Base-by-base conservation (phyloP, 2,113 vertebrate species). In the Thamnophis sirtalis region DNA sequence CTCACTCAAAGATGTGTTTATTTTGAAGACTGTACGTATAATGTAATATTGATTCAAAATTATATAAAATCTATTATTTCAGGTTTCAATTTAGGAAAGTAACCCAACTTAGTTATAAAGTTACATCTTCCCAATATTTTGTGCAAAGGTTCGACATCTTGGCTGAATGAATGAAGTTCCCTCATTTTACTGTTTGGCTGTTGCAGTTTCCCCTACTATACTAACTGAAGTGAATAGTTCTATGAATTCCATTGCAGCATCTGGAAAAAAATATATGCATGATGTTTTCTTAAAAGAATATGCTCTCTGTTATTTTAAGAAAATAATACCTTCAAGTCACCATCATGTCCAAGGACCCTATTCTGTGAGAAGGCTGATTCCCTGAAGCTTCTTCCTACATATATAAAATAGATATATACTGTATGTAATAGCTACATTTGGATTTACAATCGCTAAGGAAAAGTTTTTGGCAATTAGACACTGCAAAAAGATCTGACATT, bases 1-100 rank as follows among this genome's bases (percentile, higher is more conserved):
- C 95, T 99, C 94, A 99, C 99, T 86, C 98, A 97, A 93, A 98
- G 98, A 96, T 99, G 99, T 88, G 99, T 99, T 89, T 97, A 98
- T 93, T 87, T 98, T 89, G 98, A 98, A 93, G 99, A 99, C 96
- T 99, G 99, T 99, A 97, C 97, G 99, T 98, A 48, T 84, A 49
- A 63, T 91, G 28, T 93, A 93, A 1, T 85, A 0, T 13, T 84
- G 56, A 80, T 86, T 89, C 93, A 88, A 43, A 17, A 90, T 94
- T 5, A 43, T 9, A 33, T 90, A 85, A 51, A 55, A 51, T 53
- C 60, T 90, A 0, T 89, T 1, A 55, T 51, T 48, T 50, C 6
- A 0, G 86, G 11, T 58, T 8, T 19, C 93, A 68, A 91, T 5
- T 84, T 91, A 48, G 1, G 19, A 60, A 86, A 58, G 51, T 38